A percentile compares a stretch with the other conserved stretches of the same genome.
phyloP scores from a whole-genome alignment of 2,113 vertebrate species.

The Corynorhinus townsendii region DNA sequence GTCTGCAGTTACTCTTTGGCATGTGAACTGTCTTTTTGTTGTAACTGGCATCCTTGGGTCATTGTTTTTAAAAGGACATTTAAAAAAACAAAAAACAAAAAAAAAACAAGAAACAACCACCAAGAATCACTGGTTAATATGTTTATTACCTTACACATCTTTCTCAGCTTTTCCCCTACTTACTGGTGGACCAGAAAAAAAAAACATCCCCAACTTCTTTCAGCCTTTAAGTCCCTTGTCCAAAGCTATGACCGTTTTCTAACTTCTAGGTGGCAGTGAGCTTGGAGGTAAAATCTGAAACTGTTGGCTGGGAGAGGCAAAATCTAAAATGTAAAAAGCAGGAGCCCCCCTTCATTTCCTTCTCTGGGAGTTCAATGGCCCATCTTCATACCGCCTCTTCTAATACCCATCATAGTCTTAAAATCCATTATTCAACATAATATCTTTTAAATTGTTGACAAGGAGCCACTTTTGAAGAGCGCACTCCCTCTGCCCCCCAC shows the following conservation, averaged over 20 bases:
- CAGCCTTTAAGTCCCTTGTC: background rate
- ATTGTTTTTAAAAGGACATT: slow-evolving; percentile 7
- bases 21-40: background rate
- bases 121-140: background rate
- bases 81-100: background rate
- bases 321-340: background rate
- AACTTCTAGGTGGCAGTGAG: background rate
- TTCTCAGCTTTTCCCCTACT: background rate
- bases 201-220: background rate
- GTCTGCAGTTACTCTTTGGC: background rate
- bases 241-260: background rate
- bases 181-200: background rate
- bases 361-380: background rate
- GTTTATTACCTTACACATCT: background rate
- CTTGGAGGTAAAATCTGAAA: background rate
- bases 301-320: background rate
- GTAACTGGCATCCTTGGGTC: background rate
- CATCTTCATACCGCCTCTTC: background rate
- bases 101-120: background rate
- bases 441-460: background rate
- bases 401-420: background rate
- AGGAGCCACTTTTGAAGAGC: background rate
- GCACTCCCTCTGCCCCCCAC: background rate
- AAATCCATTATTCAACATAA: background rate
- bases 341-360: background rate